Evolutionary conservation across 2,797 vertebrate genomes (phyloP), one percentile per base, ranked within the genome.

Genomic region (Pteronotus mesoamericanus): DNA sequence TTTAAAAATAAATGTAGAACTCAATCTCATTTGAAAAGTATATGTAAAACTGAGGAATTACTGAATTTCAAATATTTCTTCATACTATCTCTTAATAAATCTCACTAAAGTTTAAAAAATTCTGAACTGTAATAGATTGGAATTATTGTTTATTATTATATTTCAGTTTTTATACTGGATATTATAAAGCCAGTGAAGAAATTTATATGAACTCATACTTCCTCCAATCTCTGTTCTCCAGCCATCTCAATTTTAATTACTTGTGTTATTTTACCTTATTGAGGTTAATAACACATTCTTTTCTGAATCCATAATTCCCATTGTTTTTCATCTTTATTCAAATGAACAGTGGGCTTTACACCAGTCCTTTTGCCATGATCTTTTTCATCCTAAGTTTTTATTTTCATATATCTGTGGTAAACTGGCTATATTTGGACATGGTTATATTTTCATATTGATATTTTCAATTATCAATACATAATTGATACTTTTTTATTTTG

Each of bases 371-470:
- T 86, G 34, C 34, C 66, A 48, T 59, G 71, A 82, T 57, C n/a
- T 64, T 94, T 96, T 68, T 42, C 42, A 57, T 90, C 5, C 19
- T 37, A 14, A 64, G 12, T 87, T 82, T 92, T 80, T 77, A 83
- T 88, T 95, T 93, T 95, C 69, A 79, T 94, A 86, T 51, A 22
- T 88, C 44, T 95, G 77, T 83, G 42, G 24, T 86, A 85, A 32
- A 18, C 34, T 83, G 61, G 0, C 11, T 82, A 0, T 89, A 71
- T 95, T 51, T 94, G 80, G 9, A 48, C 72, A 51, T 71, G 32
- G 55, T 92, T 80, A 69, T 87, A 68, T 89, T 95, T 93, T 97
- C 48, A 91, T 69, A 89, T n/a, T n/a, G n/a, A n/a, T n/a, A n/a
- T n/a, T n/a, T n/a, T n/a, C n/a, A n/a, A n/a, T n/a, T 69, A 14